phyloP scores from a whole-genome alignment of 2,888 invertebrate genomes.

The Acleris emargana region DNA sequence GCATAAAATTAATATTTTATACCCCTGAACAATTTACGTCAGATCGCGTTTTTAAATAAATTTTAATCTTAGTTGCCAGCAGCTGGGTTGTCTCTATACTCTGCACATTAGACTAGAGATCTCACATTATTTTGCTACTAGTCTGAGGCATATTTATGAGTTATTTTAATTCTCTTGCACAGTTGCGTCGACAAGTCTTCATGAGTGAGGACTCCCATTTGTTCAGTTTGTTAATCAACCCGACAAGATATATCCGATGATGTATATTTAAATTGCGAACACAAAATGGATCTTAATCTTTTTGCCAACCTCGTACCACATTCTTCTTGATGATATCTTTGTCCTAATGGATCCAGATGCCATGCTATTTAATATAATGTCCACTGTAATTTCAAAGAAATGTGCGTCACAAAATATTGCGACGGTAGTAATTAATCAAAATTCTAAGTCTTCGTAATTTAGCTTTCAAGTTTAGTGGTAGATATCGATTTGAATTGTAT shows the following conservation, averaged over 20 bases:
- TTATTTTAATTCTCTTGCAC: constrained; percentile 20
- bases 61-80: constrained; percentile 15
- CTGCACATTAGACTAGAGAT: constrained; percentile 8
- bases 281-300: constrained; percentile 5
- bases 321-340: not conserved
- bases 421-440: too few relatives aligned
- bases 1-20: constrained; percentile 5
- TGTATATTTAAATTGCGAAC: constrained; percentile 12
- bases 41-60: constrained; percentile 8
- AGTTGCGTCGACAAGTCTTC: constrained; percentile 10
- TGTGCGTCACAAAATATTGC: too few relatives aligned
- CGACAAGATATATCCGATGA: constrained; percentile 16
- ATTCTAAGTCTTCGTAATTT: too few relatives aligned
- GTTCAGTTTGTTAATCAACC: constrained; percentile 18
- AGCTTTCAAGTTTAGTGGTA: too few relatives aligned
- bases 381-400: not conserved
- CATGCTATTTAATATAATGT: not conserved
- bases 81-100: constrained; percentile 19
- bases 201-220: constrained; percentile 25
- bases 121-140: constrained; percentile 20
- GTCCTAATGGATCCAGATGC: not conserved
- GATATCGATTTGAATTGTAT: too few relatives aligned
- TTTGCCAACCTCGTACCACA: constrained; percentile 1
- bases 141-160: constrained; percentile 17
- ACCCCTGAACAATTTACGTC: constrained; percentile 3